Evolutionary conservation across 2,797 vertebrate genomes (phyloP), one percentile per base, ranked within the genome.

Genomic region (Scolopax bukidnonensis): DNA sequence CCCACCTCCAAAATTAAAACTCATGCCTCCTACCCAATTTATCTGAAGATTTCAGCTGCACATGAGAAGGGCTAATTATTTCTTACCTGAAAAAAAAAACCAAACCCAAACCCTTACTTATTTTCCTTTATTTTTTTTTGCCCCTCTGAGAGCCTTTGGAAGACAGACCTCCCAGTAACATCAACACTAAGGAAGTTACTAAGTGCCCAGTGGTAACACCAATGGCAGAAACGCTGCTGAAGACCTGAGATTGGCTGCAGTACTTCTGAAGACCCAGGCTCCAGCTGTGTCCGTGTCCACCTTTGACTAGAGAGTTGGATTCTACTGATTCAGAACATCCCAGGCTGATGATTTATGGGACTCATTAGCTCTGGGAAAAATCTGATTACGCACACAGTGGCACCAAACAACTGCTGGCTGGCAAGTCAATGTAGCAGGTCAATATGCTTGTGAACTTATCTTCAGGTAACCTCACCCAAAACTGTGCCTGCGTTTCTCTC

Each of bases 361-460:
- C 6, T 21, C 6, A 12, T 30, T 14, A 71, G 24, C 43, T 47
- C 6, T 16, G 48, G n/a, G 48, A 32, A n/a, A 84, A 33, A 71
- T 6, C 47, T 32, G 12, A 10, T 38, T 12, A 5, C 14, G 20
- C 19, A 38, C 38, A 45, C 23, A 64, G 18, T 27, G 36, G 25
- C 41, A 60, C 28, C 73, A 36, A 25, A 27, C 12, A n/a, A 56
- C 71, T 59, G 28, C 48, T 63, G 54, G 30, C 59, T 67, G 68
- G 9, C 28, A 24, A 54, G 15, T 33, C 51, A 45, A 80, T 18
- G 7, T 1, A 1, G 57, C n/a, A 48, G 33, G 9, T n/a, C 41
- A 20, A 36, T 4, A 11, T 5, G 0, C 20, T 41, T 1, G 1
- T 24, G 18, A 48, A 15, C 32, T 73, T 30, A 25, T 41, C 33